Evolutionary conservation across 2,797 vertebrate genomes (phyloP), one percentile per base, ranked within the genome.

Genomic region (Micropoecilia bifurca): DNA sequence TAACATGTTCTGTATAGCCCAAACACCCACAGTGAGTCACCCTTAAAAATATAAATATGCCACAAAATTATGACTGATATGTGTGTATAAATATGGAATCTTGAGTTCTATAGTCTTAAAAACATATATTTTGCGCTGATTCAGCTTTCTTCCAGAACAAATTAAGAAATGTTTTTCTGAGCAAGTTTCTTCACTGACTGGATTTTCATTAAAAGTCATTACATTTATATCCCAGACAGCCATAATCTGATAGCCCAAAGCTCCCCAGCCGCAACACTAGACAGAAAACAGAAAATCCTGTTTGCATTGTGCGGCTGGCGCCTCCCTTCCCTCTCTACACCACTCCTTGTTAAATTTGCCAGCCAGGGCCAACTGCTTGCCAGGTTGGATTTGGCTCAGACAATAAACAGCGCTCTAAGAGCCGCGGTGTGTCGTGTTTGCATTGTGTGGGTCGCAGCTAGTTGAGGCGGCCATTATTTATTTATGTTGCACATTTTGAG

Each of bases 381-480:
- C 90, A 90, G 81, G 30, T 87, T 90, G 91, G 91, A 92, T 85
- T 80, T 39, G 63, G 74, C 87, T 91, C 90, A 88, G 83, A 80
- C 61, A 55, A 85, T 87, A 90, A 93, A 91, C 87, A 61, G 75
- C 82, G 79, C 81, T 76, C 75, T 90, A 82, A 87, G 87, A 75
- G 80, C 80, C 82, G 59, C n/a, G 55, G 43, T 81, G 79, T 80
- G 88, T 80, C 82, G 43, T 81, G 85, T 85, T 85, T 86, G 86
- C 86, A 82, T 85, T 78, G 86, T 76, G 79, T 83, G 77, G 84
- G 85, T 76, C 3, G 76, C 45, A 20, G 75, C 80, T 72, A 81
- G 90, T 83, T 3, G 84, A 85, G 72, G 74, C 72, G 75, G 83
- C 36, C 78, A 71, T 80, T 79, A 83, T 82, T 85, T 81, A 88